Conservation (phyloP, 2,113 vertebrate genomes). For the Epinephelus lanceolatus region DNA sequence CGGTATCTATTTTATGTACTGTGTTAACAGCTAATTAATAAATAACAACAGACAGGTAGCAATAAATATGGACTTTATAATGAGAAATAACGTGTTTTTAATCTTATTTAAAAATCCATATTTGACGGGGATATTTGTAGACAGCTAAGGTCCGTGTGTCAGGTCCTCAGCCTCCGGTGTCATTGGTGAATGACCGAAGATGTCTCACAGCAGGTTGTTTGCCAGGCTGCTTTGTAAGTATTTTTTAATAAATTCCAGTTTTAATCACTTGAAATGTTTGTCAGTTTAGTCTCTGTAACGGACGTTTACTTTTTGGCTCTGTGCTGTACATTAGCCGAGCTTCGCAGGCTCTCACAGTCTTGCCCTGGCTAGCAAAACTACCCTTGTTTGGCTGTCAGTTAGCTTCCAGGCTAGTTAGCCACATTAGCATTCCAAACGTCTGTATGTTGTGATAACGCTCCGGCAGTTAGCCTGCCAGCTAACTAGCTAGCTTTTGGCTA, state of each 20-base stretch:
- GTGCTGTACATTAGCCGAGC: not conserved
- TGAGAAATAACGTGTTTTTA: not conserved
- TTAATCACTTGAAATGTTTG: not conserved
- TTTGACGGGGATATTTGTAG: conserved; percentile 42
- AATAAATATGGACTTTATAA: rapidly evolving
- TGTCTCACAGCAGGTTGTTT: conserved; percentile 86
- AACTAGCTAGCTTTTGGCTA: conserved; percentile 21
- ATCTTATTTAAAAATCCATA: rapidly evolving
- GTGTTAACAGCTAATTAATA: too few relatives aligned
- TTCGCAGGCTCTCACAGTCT: not conserved
- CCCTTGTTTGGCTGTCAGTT: conserved; percentile 44
- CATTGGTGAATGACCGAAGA: conserved; percentile 89
- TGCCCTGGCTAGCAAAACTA: conserved; percentile 7
- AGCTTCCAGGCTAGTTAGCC: conserved; percentile 47
- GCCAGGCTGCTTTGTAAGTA: conserved; percentile 86
- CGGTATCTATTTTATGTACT: rapidly evolving
- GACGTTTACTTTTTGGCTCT: rapidly evolving
- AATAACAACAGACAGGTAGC: rapidly evolving
- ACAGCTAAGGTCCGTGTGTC: conserved; percentile 38
- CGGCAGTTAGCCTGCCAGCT: conserved; percentile 34
- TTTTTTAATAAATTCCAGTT: not conserved
- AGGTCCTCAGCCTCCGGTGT: conserved; percentile 80
- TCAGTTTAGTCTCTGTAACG: not conserved
- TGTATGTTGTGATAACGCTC: not conserved
- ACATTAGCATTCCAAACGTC: conserved; percentile 1